These are phyloP conservation scores for Schizaphis graminum DNA, from an alignment of 2,888 invertebrate genomes.

Conservation along the genomic window DNA sequence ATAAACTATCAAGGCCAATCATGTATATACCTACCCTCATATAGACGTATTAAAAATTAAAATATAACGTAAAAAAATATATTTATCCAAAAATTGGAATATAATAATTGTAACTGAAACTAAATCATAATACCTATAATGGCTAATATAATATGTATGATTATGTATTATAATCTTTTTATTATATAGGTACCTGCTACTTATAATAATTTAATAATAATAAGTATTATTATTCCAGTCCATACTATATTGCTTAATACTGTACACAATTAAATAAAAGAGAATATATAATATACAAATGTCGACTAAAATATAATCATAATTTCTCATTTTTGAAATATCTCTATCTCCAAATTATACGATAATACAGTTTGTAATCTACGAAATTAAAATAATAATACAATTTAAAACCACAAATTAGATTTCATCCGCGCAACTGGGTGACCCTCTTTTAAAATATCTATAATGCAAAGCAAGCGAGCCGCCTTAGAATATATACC, in stretches of 20 bases:
- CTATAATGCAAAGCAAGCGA: background rate
- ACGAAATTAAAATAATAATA: conserved; percentile 29
- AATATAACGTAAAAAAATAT: background rate
- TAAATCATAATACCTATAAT: background rate
- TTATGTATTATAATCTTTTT: no score
- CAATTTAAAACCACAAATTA: conserved; percentile 48
- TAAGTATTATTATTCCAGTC: background rate
- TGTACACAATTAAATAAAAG: background rate
- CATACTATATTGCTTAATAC: background rate
- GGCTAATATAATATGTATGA: background rate
- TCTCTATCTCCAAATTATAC: background rate
- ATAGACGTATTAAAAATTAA: background rate
- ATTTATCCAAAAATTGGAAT: background rate
- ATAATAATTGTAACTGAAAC: background rate
- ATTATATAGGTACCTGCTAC: no score
- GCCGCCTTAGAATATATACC: background rate
- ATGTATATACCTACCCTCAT: background rate
- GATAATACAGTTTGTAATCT: background rate
- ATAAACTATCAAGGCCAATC: background rate
- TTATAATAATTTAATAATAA: no score
- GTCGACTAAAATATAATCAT: background rate
- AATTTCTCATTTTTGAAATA: background rate
- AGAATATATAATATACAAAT: background rate
- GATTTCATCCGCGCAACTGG: background rate
- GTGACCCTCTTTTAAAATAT: conserved; percentile 45